phyloP scores from a whole-genome alignment of 2,888 invertebrate species.

The Glyphotaelius pellucidus region DNA sequence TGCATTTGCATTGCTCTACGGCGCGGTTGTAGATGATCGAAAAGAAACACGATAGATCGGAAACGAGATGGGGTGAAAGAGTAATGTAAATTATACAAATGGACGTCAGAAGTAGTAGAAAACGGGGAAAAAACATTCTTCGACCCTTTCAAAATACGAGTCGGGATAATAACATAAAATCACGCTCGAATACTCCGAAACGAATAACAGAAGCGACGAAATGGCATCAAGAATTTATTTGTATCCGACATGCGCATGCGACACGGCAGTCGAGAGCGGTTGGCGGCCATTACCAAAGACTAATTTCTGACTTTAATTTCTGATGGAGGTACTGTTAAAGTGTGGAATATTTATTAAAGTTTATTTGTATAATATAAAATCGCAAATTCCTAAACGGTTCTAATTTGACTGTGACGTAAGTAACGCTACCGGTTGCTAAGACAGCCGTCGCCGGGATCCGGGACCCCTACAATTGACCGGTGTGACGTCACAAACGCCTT shows the following conservation, averaged over 20 bases:
- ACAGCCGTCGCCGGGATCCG: no score
- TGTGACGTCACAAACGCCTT: no score
- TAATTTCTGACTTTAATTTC: no score
- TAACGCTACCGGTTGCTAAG: no score
- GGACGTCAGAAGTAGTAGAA: conserved; percentile 19
- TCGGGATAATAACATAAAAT: conserved; percentile 53
- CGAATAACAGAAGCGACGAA: conserved; percentile 45
- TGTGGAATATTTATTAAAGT: no score
- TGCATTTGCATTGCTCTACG: not conserved
- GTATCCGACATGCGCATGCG: not conserved
- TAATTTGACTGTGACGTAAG: no score
- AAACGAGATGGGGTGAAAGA: conserved; percentile 26
- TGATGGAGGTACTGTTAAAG: not conserved
- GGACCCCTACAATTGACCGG: no score
- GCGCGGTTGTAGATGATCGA: not conserved
- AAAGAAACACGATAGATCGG: conserved; percentile 19
- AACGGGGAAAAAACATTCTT: conserved; percentile 4
- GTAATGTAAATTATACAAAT: conserved; percentile 39
- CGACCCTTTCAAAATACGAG: conserved; percentile 32
- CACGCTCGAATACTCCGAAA: conserved; percentile 50
- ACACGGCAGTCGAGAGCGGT: not conserved
- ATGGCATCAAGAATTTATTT: conserved; percentile 34
- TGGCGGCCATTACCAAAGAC: conserved; percentile 32
- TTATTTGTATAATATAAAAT: no score
- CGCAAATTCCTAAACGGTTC: no score